Evolutionary conservation across 1,140 invertebrate genomes (phyloP).

Genomic region (Drosophila ogumai): DNA sequence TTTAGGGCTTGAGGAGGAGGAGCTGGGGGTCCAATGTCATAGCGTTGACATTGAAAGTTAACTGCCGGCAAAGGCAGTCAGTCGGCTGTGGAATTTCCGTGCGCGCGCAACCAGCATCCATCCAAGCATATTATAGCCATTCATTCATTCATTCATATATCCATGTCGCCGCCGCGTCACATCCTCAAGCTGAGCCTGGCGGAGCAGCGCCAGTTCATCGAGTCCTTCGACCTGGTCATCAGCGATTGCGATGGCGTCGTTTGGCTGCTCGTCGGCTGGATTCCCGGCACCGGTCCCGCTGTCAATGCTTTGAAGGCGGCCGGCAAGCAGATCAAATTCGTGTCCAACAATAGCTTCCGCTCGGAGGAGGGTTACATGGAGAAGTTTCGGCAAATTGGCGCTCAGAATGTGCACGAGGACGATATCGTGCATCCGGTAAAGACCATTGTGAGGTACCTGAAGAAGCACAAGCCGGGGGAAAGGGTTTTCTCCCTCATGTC

Average conservation of each 20-base stretch:
- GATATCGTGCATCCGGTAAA: constrained; percentile 76
- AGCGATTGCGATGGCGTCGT: constrained; percentile 77
- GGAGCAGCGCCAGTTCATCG: constrained; percentile 66
- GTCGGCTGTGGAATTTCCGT: constrained; percentile 52
- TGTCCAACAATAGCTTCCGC: constrained; percentile 89
- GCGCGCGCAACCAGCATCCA: constrained; percentile 71
- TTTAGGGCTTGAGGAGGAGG: constrained; percentile 28
- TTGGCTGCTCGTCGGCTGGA: constrained; percentile 77
- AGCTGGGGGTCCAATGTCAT: constrained; percentile 49
- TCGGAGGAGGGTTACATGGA: constrained; percentile 83
- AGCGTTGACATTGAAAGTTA: constrained; percentile 71
- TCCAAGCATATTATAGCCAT: constrained; percentile 2
- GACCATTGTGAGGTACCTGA: constrained; percentile 70
- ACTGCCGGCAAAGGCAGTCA: constrained; percentile 48
- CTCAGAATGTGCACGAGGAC: constrained; percentile 52
- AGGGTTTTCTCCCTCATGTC: constrained; percentile 71
- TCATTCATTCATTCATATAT: neutral
- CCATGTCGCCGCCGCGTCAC: constrained; percentile 69
- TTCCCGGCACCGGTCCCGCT: constrained; percentile 86
- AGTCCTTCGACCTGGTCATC: constrained; percentile 71
- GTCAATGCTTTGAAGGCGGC: constrained; percentile 86
- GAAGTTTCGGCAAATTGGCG: constrained; percentile 63
- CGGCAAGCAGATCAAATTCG: constrained; percentile 89
- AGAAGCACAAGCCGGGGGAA: constrained; percentile 56
- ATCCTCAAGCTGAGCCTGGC: constrained; percentile 64